These are phyloP conservation scores for Ochotona princeps DNA, from an alignment of 2,113 vertebrate species.

Conservation along the genomic window DNA sequence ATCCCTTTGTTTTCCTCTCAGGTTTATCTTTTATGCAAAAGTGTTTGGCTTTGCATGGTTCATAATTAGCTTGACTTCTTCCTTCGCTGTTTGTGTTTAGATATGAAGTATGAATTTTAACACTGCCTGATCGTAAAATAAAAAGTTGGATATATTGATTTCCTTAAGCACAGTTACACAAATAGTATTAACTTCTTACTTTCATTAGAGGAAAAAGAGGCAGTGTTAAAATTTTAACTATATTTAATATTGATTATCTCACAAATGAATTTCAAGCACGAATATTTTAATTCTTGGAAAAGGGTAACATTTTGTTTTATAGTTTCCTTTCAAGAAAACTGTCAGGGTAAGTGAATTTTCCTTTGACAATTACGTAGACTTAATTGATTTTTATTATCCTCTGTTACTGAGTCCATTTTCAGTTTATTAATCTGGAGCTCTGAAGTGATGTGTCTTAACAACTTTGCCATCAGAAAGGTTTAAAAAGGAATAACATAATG, in stretches of 20 bases:
- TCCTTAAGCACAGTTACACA: conserved; percentile 34
- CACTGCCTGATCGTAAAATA: conserved; percentile 79
- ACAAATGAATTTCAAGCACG: conserved; percentile 72
- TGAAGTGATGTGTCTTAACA: conserved; percentile 52
- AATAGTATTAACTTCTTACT: conserved; percentile 62
- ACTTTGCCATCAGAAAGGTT: conserved; percentile 40
- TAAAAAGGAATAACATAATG: conserved; percentile 35
- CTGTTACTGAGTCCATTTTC: conserved; percentile 54
- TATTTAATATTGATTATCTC: conserved; percentile 60
- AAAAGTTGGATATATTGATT: conserved; percentile 47
- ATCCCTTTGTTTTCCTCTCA: conserved; percentile 90
- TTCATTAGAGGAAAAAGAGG: conserved; percentile 65
- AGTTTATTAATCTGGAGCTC: conserved; percentile 41
- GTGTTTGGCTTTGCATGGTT: conserved; percentile 86
- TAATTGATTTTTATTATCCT: conserved; percentile 33
- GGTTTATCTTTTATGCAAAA: conserved; percentile 84
- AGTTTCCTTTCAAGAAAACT: conserved; percentile 72
- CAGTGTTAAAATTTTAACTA: conserved; percentile 86
- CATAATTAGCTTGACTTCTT: conserved; percentile 78
- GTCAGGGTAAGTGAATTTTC: conserved; percentile 69
- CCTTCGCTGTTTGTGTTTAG: conserved; percentile 77
- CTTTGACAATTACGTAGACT: conserved; percentile 57
- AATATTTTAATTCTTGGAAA: conserved; percentile 66
- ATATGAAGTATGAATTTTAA: conserved; percentile 84
- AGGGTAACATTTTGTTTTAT: conserved; percentile 64